phyloP scores from a whole-genome alignment of 2,888 invertebrate genomes.

The Furcula furcula region DNA sequence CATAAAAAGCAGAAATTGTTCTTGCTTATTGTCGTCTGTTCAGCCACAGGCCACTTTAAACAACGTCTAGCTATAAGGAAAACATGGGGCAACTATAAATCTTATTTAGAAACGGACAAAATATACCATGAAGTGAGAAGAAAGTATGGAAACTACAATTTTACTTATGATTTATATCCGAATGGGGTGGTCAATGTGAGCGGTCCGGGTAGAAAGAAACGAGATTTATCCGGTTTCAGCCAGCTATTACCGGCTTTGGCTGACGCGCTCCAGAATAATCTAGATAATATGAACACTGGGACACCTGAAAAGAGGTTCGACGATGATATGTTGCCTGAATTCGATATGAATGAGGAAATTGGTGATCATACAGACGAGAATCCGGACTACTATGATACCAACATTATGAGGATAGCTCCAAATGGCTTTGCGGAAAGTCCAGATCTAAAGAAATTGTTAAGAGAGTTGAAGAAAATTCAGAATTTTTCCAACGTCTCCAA shows the following conservation, averaged over 20 bases:
- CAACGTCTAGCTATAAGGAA: slow-evolving; percentile 85
- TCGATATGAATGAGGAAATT: slow-evolving; percentile 68
- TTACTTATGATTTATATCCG: slow-evolving; percentile 52
- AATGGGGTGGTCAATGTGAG: slow-evolving; percentile 28
- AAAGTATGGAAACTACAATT: slow-evolving; percentile 65
- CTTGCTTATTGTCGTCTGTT: slow-evolving; percentile 88
- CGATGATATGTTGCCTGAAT: slow-evolving; percentile 60
- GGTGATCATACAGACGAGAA: slow-evolving; percentile 44
- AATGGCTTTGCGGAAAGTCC: slow-evolving; percentile 56
- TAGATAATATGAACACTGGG: slow-evolving; percentile 46
- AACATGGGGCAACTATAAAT: slow-evolving; percentile 84
- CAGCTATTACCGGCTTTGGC: slow-evolving; percentile 61
- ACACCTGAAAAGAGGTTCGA: slow-evolving; percentile 58
- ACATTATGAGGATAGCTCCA: slow-evolving; percentile 74
- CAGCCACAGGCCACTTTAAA: slow-evolving; percentile 85
- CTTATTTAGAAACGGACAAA: slow-evolving; percentile 50
- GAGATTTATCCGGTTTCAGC: slow-evolving; percentile 54
- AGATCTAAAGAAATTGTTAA: slow-evolving; percentile 50
- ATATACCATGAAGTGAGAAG: slow-evolving; percentile 46
- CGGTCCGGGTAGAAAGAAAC: slow-evolving; percentile 33
- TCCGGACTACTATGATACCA: slow-evolving; percentile 61
- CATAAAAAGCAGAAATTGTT: slow-evolving; percentile 67
- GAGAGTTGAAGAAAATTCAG: slow-evolving; percentile 47
- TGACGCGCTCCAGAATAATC: slow-evolving; percentile 52
- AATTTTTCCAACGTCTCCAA: too few relatives aligned